Conservation (phyloP, 2,113 vertebrate species). For the Cyanocitta stelleri region DNA sequence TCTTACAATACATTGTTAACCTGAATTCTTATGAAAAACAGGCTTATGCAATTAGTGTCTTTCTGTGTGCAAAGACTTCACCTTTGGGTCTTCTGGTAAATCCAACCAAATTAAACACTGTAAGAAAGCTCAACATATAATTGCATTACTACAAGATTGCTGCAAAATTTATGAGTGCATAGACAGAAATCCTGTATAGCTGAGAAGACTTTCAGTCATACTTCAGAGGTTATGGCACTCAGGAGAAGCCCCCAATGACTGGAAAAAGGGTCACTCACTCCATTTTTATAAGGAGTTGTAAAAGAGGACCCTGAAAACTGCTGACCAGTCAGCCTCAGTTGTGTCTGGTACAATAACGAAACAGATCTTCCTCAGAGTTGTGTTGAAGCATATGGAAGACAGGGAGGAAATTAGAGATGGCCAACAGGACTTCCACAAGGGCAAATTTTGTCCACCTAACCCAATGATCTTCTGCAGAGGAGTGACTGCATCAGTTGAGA, state of each 20-base stretch:
- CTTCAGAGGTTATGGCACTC: background rate
- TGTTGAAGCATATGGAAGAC: background rate
- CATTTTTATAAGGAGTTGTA: background rate
- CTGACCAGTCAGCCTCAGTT: background rate
- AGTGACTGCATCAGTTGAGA: background rate
- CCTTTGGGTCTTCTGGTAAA: background rate
- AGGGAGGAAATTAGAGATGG: background rate
- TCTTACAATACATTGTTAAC: background rate
- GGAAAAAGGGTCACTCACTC: background rate
- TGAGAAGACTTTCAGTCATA: background rate
- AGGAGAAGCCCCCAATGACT: fast-evolving
- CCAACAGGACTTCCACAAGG: background rate
- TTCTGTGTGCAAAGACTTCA: background rate
- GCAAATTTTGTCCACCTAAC: background rate
- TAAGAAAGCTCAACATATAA: background rate
- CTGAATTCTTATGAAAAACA: background rate
- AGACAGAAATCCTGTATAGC: background rate
- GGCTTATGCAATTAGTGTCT: background rate
- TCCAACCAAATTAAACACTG: background rate
- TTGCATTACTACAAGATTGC: background rate
- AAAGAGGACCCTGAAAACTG: background rate
- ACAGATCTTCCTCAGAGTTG: background rate
- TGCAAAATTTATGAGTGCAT: background rate
- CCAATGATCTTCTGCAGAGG: background rate
- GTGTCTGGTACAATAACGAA: background rate